Evolutionary conservation across 2,888 invertebrate genomes (phyloP).

Genomic region (Steinernema hermaphroditum): DNA sequence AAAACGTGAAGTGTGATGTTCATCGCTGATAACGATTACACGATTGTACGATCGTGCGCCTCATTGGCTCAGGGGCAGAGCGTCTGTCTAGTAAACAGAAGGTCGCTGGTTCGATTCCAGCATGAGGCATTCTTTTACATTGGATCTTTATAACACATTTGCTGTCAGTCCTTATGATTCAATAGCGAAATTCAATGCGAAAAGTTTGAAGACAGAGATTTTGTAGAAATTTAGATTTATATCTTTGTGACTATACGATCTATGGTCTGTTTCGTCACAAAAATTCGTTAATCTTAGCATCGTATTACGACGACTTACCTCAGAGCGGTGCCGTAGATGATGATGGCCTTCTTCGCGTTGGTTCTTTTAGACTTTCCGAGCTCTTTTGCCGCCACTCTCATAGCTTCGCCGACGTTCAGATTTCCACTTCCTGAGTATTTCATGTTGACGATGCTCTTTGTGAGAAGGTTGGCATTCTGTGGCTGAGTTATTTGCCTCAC

Average conservation of each 20-base stretch:
- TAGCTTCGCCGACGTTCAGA: not conserved
- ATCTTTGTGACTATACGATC: no score
- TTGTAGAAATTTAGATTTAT: no score
- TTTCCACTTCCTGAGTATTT: not conserved
- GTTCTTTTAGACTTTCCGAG: conserved; percentile 31
- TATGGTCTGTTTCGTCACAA: no score
- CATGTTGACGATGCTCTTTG: not conserved
- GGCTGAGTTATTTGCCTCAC: not conserved
- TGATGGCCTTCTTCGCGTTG: conserved; percentile 4
- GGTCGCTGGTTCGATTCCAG: conserved; percentile 63
- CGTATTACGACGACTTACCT: not conserved
- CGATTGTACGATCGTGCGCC: no score
- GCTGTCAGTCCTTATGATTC: no score
- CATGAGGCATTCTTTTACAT: conserved; percentile 52
- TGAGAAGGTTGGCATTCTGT: not conserved
- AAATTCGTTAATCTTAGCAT: no score
- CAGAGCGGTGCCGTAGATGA: not conserved
- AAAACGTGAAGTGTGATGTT: no score
- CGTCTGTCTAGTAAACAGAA: conserved; percentile 64
- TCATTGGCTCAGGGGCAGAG: conserved; percentile 62
- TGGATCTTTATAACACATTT: no score
- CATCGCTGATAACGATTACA: no score
- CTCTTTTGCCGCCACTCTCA: not conserved
- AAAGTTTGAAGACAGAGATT: no score
- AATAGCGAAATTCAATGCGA: no score